phyloP scores from a whole-genome alignment of 35 echinoderm and acorn worm genomes.

The Amphiura filiformis region DNA sequence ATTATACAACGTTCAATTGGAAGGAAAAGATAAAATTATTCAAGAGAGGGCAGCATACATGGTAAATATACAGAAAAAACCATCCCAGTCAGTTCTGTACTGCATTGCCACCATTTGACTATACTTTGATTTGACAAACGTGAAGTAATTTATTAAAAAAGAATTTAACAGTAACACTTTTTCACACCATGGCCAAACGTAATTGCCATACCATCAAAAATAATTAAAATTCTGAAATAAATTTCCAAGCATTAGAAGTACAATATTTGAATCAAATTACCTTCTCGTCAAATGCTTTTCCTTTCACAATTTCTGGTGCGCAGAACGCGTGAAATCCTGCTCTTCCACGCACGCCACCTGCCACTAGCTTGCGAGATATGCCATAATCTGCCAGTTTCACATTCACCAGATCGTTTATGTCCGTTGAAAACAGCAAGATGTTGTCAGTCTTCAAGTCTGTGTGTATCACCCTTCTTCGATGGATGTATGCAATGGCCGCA shows the following conservation, averaged over 20 bases:
- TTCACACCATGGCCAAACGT: too few species aligned
- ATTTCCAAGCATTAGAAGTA: neutral
- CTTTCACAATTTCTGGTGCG: conserved; percentile 59
- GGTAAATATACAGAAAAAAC: too few species aligned
- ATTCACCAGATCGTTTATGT: conserved; percentile 33
- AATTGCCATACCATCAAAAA: too few species aligned
- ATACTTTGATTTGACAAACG: too few species aligned
- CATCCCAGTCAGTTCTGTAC: too few species aligned
- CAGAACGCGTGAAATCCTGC: conserved; percentile 60
- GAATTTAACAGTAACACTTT: too few species aligned
- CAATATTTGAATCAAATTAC: conserved; percentile 25
- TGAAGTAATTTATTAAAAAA: too few species aligned
- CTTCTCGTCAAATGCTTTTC: conserved; percentile 59
- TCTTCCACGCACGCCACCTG: conserved; percentile 37
- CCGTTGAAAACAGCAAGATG: conserved; percentile 53
- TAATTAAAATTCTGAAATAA: neutral
- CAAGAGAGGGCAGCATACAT: too few species aligned
- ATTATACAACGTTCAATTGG: too few species aligned
- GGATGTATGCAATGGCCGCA: conserved; percentile 35
- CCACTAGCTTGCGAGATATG: conserved; percentile 35
- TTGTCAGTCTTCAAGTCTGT: conserved; percentile 78
- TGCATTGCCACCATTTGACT: too few species aligned
- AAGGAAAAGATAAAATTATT: too few species aligned
- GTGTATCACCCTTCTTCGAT: conserved; percentile 49
- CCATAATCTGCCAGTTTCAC: conserved; percentile 75